These are phyloP conservation scores for Drosophila limbata DNA, from an alignment of 2,888 invertebrate species.

Conservation along the genomic window DNA sequence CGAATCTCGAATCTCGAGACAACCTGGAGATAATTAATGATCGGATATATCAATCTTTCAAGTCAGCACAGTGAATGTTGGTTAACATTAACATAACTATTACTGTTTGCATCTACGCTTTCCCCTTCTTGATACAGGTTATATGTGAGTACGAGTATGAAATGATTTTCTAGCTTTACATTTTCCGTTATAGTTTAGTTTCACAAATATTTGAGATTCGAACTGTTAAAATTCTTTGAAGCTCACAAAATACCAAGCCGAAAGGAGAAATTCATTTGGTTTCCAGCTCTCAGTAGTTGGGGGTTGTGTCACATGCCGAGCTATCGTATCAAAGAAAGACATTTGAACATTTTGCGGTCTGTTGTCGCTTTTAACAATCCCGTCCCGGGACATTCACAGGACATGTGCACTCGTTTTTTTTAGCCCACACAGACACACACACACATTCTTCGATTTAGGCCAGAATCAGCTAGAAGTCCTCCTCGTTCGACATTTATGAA, in stretches of 20 bases:
- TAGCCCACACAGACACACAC: not conserved
- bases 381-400: constrained; percentile 44
- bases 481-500: constrained; percentile 73
- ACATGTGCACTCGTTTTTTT: constrained; percentile 49
- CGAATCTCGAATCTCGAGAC: constrained; percentile 32
- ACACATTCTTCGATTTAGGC: constrained; percentile 54
- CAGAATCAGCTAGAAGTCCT: constrained; percentile 40
- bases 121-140: constrained; percentile 1
- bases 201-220: constrained; percentile 68
- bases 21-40: constrained; percentile 82
- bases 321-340: constrained; percentile 76
- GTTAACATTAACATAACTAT: too few relatives aligned
- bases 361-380: constrained; percentile 13
- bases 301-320: constrained; percentile 28
- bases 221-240: constrained; percentile 73
- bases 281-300: constrained; percentile 4
- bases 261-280: constrained; percentile 58
- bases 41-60: constrained; percentile 69
- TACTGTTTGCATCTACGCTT: not conserved
- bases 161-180: constrained; percentile 14
- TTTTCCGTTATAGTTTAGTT: constrained; percentile 49
- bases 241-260: constrained; percentile 62
- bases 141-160: not conserved
- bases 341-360: constrained; percentile 81
- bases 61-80: constrained; percentile 32